phyloP scores from a whole-genome alignment of 2,113 vertebrate genomes.

The Aleadryas rufinucha region DNA sequence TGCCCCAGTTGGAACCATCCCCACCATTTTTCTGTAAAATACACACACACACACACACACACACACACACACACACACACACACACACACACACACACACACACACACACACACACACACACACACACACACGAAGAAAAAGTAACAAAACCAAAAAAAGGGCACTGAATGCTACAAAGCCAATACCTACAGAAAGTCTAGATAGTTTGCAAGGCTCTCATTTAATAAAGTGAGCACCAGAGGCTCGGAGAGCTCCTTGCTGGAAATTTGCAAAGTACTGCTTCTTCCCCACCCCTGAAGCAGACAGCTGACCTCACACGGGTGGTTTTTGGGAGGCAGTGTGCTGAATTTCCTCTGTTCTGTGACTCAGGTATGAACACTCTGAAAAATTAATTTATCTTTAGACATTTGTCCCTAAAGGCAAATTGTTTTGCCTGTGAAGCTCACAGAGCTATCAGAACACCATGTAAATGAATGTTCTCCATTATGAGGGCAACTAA shows the following conservation, averaged over 20 bases:
- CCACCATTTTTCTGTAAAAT: neutral
- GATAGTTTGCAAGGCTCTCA: neutral
- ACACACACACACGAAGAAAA: neutral
- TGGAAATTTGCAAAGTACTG: neutral
- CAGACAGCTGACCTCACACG: neutral
- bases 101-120: no score
- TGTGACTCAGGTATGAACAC: neutral
- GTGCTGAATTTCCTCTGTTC: neutral
- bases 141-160: neutral
- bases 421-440: neutral
- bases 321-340: neutral
- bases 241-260: neutral
- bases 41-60: no score
- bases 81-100: no score
- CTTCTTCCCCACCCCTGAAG: neutral
- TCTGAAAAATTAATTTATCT: neutral
- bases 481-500: neutral
- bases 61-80: no score
- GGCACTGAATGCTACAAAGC: neutral
- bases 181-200: neutral
- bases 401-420: neutral
- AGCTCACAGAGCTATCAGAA: neutral
- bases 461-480: neutral
- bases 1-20: neutral
- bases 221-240: neutral